Percentiles rank a stretch among this genome's conserved stretches.
Evolutionary conservation across 2,113 vertebrate genomes (phyloP).

Genomic region (Stigmatopora argus): DNA sequence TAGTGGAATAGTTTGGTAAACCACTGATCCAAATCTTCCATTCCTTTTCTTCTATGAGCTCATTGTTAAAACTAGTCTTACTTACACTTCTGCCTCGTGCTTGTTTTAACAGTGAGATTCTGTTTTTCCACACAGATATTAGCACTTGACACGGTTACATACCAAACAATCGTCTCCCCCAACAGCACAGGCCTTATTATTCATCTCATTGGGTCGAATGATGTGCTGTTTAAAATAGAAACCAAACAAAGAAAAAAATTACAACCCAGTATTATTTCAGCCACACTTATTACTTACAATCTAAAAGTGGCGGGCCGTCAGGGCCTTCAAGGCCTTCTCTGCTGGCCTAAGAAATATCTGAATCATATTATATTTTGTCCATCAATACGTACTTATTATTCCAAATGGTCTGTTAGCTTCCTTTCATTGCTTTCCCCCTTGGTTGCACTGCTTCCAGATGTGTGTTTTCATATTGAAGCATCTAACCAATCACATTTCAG

Average conservation of each 20-base stretch:
- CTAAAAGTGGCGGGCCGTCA: too few species aligned
- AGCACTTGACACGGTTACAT: constrained; percentile 45
- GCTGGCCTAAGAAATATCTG: too few species aligned
- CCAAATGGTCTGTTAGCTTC: too few species aligned
- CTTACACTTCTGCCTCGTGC: constrained; percentile 7
- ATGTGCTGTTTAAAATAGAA: constrained; percentile 28
- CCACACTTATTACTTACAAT: constrained; percentile 12
- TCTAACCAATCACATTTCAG: too few species aligned
- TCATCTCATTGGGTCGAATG: constrained; percentile 32
- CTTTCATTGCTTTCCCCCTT: too few species aligned
- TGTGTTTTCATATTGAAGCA: too few species aligned
- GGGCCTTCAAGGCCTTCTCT: too few species aligned
- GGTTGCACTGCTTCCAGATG: too few species aligned
- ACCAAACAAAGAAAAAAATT: constrained; percentile 3
- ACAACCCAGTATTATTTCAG: constrained; percentile 4
- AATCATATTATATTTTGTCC: too few species aligned
- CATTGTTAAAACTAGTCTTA: constrained; percentile 21
- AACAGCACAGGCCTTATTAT: constrained; percentile 36
- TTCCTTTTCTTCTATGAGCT: constrained; percentile 15
- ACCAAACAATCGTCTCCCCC: constrained; percentile 32
- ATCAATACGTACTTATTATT: too few species aligned
- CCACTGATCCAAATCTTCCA: constrained; percentile 6
- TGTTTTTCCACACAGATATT: constrained; percentile 38
- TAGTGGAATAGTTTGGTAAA: too few species aligned
- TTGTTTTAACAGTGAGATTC: constrained; percentile 20